These are phyloP conservation scores for Epirrhoe tristata DNA, from an alignment of 2,888 invertebrate genomes.

Conservation along the genomic window DNA sequence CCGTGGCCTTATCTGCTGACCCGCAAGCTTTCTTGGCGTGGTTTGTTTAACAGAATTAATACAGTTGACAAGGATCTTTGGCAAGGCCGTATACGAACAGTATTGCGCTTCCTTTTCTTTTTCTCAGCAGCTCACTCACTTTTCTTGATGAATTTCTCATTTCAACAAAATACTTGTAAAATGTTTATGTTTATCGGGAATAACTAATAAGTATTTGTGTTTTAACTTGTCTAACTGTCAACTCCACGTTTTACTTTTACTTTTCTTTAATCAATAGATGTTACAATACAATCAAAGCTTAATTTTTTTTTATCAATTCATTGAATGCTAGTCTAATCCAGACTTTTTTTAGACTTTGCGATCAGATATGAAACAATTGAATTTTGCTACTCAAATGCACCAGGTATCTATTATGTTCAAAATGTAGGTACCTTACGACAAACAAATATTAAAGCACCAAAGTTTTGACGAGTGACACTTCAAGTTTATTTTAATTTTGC, in stretches of 20 bases:
- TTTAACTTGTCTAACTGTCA: no score
- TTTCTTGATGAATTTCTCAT: constrained; percentile 3
- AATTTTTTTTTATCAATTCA: no score
- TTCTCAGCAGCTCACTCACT: constrained; percentile 10
- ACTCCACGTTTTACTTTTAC: no score
- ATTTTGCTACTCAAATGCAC: no score
- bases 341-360: no score
- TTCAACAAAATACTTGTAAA: not conserved
- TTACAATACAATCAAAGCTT: no score
- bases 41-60: constrained; percentile 84
- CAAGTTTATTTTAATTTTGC: not conserved
- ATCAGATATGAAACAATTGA: no score
- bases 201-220: not conserved
- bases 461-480: not conserved
- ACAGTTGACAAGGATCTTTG: constrained; percentile 61
- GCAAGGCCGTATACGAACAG: constrained; percentile 52
- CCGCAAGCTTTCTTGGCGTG: constrained; percentile 67
- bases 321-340: no score
- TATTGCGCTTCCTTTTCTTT: constrained; percentile 22
- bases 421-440: no score
- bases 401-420: no score
- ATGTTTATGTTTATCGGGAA: no score
- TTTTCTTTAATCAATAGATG: no score
- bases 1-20: constrained; percentile 78
- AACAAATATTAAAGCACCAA: not conserved